phyloP scores from a whole-genome alignment of 1,140 invertebrate species.

The Pygmarrhopalites habei region DNA sequence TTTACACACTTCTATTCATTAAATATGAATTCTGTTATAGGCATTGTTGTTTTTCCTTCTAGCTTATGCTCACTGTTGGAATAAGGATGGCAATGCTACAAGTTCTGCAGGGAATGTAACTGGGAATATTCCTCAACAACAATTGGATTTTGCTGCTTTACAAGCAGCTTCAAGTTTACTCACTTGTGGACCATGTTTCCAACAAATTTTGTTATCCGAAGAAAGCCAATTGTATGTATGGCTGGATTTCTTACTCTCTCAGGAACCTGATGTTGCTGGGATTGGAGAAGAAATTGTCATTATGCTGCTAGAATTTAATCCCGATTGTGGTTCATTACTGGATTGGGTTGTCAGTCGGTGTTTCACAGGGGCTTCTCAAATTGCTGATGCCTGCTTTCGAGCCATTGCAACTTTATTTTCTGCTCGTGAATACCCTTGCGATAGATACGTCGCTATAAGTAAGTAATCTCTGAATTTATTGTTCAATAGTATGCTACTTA shows the following conservation, averaged over 20 bases:
- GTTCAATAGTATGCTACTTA: too few species aligned
- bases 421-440: slow-evolving; percentile 94
- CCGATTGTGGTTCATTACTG: slow-evolving; percentile 81
- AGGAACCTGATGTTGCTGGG: slow-evolving; percentile 60
- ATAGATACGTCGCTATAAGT: slow-evolving; percentile 95
- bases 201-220: slow-evolving; percentile 73
- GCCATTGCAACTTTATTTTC: slow-evolving; percentile 93
- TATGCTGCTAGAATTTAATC: slow-evolving; percentile 88
- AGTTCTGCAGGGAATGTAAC: background rate
- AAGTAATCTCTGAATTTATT: too few species aligned
- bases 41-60: too few species aligned
- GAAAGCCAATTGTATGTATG: slow-evolving; percentile 83
- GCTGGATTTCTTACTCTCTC: slow-evolving; percentile 83
- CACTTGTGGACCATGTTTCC: slow-evolving; percentile 89
- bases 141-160: slow-evolving; percentile 58
- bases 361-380: slow-evolving; percentile 80
- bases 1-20: too few species aligned
- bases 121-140: too few species aligned
- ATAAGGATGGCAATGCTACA: too few species aligned
- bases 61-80: too few species aligned
- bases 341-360: slow-evolving; percentile 98
- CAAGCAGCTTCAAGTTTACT: slow-evolving; percentile 90
- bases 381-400: slow-evolving; percentile 91
- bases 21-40: too few species aligned
- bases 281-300: slow-evolving; percentile 89